A percentile compares a stretch with the other conserved stretches of the same genome.
Evolutionary conservation across 2,113 vertebrate species (phyloP).

Genomic region (Delphinapterus leucas): DNA sequence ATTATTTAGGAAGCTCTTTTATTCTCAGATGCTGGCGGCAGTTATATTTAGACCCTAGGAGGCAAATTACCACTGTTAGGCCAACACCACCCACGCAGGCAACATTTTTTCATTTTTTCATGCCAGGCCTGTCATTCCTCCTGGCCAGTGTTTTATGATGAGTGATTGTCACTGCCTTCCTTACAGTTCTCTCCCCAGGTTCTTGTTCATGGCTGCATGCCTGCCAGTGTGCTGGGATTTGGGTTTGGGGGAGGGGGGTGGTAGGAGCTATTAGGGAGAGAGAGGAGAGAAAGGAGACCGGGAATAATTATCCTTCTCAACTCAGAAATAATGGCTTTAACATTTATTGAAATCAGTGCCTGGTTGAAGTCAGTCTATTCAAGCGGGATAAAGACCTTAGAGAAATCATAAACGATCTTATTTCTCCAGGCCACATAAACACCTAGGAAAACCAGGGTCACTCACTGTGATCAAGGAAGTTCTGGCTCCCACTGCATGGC

Average conservation of each 20-base stretch:
- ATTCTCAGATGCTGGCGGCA: neutral
- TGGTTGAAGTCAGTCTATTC: neutral
- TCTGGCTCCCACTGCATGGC: no score
- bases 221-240: neutral
- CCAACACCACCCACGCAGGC: constrained; percentile 1
- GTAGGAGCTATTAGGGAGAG: neutral
- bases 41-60: constrained; percentile 41
- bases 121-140: neutral
- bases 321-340: neutral
- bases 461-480: no score
- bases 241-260: accelerated
- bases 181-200: neutral
- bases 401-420: neutral
- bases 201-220: neutral
- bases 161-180: neutral
- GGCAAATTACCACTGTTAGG: constrained; percentile 2
- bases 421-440: neutral
- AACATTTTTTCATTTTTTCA: neutral
- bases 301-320: neutral
- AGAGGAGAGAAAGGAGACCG: neutral
- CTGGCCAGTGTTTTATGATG: neutral
- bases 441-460: neutral
- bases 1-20: neutral
- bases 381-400: neutral
- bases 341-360: neutral